These are phyloP conservation scores for Arctia plantaginis DNA, from an alignment of 2,888 invertebrate species.

Conservation along the genomic window DNA sequence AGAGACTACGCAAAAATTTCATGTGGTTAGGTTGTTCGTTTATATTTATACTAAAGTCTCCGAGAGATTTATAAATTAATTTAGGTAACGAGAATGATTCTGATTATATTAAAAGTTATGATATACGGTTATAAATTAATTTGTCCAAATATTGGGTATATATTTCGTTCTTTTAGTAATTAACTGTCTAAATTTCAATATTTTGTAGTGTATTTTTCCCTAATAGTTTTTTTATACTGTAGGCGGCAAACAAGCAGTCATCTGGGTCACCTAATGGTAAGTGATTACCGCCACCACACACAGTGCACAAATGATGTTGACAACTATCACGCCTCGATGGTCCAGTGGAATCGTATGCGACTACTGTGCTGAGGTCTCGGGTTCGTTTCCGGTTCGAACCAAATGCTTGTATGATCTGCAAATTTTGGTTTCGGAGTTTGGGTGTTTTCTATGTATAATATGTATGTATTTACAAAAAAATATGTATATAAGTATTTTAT, in stretches of 20 bases:
- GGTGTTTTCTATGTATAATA: no score
- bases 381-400: no score
- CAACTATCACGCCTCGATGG: no score
- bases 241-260: no score
- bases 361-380: no score
- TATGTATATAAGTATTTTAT: no score
- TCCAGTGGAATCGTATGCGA: no score
- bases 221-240: no score
- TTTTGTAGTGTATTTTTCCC: no score
- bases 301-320: neutral
- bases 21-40: neutral
- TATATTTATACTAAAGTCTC: neutral
- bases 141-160: neutral
- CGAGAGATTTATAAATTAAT: neutral
- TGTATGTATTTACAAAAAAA: no score
- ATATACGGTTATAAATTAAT: slow-evolving; percentile 12
- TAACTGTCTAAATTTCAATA: neutral
- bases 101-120: slow-evolving; percentile 36
- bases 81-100: neutral
- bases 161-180: neutral
- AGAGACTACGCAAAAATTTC: slow-evolving; percentile 9
- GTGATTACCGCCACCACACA: neutral
- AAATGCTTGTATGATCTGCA: no score
- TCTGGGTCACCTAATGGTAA: neutral
- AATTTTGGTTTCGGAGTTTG: no score